Percentiles rank a stretch among this genome's conserved stretches.
Evolutionary conservation across 1,140 invertebrate species (phyloP).

Genomic region (Aphidius ervi): DNA sequence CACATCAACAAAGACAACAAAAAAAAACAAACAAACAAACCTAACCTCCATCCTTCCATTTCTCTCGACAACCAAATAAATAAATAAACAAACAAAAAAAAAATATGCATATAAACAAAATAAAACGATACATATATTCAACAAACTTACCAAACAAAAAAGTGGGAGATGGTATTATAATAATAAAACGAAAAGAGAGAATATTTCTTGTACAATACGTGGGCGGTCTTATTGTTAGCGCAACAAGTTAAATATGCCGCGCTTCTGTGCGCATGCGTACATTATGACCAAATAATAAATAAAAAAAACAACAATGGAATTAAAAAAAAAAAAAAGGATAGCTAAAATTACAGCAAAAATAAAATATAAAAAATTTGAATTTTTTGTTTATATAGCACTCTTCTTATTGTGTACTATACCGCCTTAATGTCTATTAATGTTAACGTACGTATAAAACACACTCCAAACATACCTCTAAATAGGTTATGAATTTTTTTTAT

Average conservation of each 20-base stretch:
- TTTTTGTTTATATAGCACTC: too few species aligned
- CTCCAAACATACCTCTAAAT: too few species aligned
- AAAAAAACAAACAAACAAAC: background rate
- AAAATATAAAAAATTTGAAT: background rate
- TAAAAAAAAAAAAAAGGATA: background rate
- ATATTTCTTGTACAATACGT: conserved; percentile 36
- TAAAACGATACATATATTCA: background rate
- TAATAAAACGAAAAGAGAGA: conserved; percentile 33
- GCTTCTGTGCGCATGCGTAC: conserved; percentile 25
- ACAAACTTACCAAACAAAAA: conserved; percentile 1
- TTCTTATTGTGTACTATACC: too few species aligned
- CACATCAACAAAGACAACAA: conserved; percentile 2
- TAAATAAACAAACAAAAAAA: background rate
- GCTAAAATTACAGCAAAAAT: background rate
- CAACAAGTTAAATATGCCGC: conserved; percentile 27
- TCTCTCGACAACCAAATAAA: background rate
- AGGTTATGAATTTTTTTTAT: too few species aligned
- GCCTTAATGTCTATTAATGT: too few species aligned
- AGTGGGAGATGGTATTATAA: conserved; percentile 34
- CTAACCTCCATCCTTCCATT: conserved; percentile 4
- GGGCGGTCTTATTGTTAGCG: conserved; percentile 37
- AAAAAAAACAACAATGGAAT: background rate
- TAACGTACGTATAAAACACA: too few species aligned
- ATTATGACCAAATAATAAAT: conserved; percentile 6
- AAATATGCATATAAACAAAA: background rate